Evolutionary conservation across 2,113 vertebrate genomes (phyloP), one percentile per base, ranked within the genome.

Genomic region (Alosa alosa): DNA sequence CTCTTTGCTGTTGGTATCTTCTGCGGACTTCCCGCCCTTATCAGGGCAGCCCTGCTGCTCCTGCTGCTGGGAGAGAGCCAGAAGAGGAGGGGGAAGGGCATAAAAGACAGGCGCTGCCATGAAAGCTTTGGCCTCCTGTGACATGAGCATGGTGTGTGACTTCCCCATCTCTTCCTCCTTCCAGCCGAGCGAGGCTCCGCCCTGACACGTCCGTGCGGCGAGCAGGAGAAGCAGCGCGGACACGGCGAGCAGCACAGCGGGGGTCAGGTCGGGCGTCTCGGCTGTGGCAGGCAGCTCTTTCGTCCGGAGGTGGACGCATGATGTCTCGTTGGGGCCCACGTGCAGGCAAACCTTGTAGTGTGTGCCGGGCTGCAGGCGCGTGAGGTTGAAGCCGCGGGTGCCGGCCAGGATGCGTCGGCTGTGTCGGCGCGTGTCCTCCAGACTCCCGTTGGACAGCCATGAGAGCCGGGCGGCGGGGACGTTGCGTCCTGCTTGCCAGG

Each of bases 261-360:
- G 92, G 90, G 91, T 93, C 89, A 85, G 84, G 86, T 93, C 89
- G 87, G 88, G 81, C 83, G 86, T 90, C 0, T 93, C 83, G 10
- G 92, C 50, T 87, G 89, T 83, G 89, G 88, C 57, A 84, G 92
- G 85, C 18, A 92, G 94, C 91, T 96, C 93, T 89, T 95, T 96
- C 94, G 96, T 95, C 93, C 95, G 96, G 94, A 96, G 85, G 83
- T 91, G 94, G 13, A 96, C 91, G 2, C 94, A 94, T 11, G 95
- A 91, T 49, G 94, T 91, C 93, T 95, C 92, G 75, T 93, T 89
- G 90, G 93, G 88, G 90, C 94, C 94, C 85, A 96, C 92, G 55
- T 95, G 96, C 81, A 99, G 96, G 52, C 98, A 99, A 84, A 96
- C 97, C 88, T 95, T 94, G 90, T 99, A 99, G 88, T 96, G 94